These are phyloP conservation scores for Lampris megalopsis DNA, from an alignment of 2,113 vertebrate species.

Conservation along the genomic window DNA sequence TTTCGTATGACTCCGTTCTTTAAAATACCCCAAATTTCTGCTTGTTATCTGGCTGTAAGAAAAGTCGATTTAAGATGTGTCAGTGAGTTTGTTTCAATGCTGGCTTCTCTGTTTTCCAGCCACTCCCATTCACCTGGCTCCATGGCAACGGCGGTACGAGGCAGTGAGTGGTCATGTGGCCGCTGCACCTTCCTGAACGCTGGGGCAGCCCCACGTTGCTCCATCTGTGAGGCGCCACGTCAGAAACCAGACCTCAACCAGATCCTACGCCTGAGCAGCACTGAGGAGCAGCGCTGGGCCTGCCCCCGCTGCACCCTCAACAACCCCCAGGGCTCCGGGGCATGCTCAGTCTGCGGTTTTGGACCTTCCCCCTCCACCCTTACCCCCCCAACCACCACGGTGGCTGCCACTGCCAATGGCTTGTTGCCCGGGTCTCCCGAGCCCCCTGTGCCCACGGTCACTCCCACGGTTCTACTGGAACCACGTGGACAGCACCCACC, in stretches of 20 bases:
- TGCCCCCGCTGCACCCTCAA: conserved; percentile 95
- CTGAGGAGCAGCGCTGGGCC: conserved; percentile 93
- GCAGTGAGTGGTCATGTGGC: conserved; percentile 93
- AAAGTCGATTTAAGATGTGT: no score
- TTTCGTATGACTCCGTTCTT: no score
- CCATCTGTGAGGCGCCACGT: conserved; percentile 96
- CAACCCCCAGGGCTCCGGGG: conserved; percentile 90
- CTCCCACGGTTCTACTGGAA: conserved; percentile 76
- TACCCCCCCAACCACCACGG: conserved; percentile 72
- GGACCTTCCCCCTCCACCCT: conserved; percentile 68
- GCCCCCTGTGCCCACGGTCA: conserved; percentile 36
- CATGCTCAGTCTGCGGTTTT: conserved; percentile 90
- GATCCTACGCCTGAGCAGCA: conserved; percentile 94
- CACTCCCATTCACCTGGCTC: conserved; percentile 91
- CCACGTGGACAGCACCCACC: conserved; percentile 80
- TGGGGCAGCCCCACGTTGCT: conserved; percentile 91
- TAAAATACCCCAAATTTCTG: no score
- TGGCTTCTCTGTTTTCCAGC: conserved; percentile 78
- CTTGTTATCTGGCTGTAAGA: no score
- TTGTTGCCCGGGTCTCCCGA: conserved; percentile 77
- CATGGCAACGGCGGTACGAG: conserved; percentile 88
- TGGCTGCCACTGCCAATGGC: conserved; percentile 83
- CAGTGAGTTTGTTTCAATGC: no score
- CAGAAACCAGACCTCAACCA: conserved; percentile 96
- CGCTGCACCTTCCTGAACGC: conserved; percentile 97